Percentiles rank a stretch among this genome's conserved stretches.
phyloP scores from a whole-genome alignment of 2,888 invertebrate species.

The Gasteruption jaculator region DNA sequence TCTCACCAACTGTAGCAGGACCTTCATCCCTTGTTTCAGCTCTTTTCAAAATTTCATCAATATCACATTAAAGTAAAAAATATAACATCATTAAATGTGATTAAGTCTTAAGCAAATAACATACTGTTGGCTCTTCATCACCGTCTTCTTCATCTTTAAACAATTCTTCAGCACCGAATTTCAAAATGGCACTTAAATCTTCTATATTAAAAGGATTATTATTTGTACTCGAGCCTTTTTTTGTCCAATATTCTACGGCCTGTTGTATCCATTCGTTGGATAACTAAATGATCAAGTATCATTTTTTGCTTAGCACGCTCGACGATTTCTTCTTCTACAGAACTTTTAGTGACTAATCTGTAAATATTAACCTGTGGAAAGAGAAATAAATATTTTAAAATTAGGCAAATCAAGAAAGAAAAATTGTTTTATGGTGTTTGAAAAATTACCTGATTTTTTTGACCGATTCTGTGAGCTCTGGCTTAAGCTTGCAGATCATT shows the following conservation, averaged over 20 bases:
- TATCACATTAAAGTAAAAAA: slow-evolving; percentile 85
- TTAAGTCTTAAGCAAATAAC: too few relatives aligned
- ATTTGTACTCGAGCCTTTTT: slow-evolving; percentile 63
- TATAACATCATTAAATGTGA: too few relatives aligned
- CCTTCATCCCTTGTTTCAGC: slow-evolving; percentile 96
- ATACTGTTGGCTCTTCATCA: slow-evolving; percentile 81
- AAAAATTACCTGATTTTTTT: slow-evolving; percentile 91
- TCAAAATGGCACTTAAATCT: slow-evolving; percentile 92
- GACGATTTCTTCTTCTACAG: slow-evolving; percentile 98
- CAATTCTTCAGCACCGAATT: slow-evolving; percentile 97
- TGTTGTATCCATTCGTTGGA: slow-evolving; percentile 99
- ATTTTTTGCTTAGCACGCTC: slow-evolving; percentile 98
- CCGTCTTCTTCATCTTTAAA: slow-evolving; percentile 95
- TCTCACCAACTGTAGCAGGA: slow-evolving; percentile 82
- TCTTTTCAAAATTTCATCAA: slow-evolving; percentile 93
- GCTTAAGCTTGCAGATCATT: slow-evolving; percentile 99
- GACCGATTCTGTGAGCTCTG: slow-evolving; percentile 96
- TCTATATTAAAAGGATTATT: slow-evolving; percentile 94
- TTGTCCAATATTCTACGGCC: slow-evolving; percentile 93
- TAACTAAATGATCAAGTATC: slow-evolving; percentile 97
- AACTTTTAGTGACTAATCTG: slow-evolving; percentile 90
- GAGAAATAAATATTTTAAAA: too few relatives aligned
- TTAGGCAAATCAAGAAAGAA: too few relatives aligned
- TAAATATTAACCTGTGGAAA: slow-evolving; percentile 94
- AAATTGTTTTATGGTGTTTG: too few relatives aligned